Evolutionary conservation across 2,888 invertebrate genomes (phyloP), one percentile per base, ranked within the genome.

Genomic region (Shargacucullia verbasci): DNA sequence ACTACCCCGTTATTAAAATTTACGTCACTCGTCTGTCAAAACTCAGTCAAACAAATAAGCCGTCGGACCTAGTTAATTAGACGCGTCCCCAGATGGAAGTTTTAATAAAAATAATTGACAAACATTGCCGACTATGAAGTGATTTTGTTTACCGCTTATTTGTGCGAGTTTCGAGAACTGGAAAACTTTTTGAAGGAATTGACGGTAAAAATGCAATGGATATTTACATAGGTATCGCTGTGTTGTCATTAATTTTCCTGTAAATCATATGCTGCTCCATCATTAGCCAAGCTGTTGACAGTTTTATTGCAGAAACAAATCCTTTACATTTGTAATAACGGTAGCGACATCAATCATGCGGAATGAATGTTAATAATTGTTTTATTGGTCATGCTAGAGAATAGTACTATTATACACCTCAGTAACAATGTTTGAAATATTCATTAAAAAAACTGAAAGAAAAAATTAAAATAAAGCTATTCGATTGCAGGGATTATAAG

Each of bases 1-100:
- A 50, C 73, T 66, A 70, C 76, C 82, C 80, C 79, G 79, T 79
- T 78, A 84, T 83, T 83, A 81, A 86, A 87, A 84, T 86, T 88
- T 86, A 86, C 88, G 88, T 85, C 83, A 81, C 76, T 82, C 77
- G 83, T 78, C 81, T 83, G 82, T 87, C 89, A 85, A 86, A 88
- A 87, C 81, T 82, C 80, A 78, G 68, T 76, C 75, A 78, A 83
- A 85, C 81, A 84, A 85, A 84, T 80, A 82, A 76, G 64, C 73
- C 77, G 73, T 70, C 76, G 79, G 75, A 73, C 71, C 75, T 81
- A 79, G 81, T 83, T 83, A 80, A 78, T 79, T 74, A 70, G 55
- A 70, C 67, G 71, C 68, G 81, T 67, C 67, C 59, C 59, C 52
- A 59, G 64, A 65, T 71, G 59, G 67, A 79, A 82, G 80, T 82